These are phyloP conservation scores for Campoplex nolae DNA, from an alignment of 2,888 invertebrate species.

Conservation along the genomic window DNA sequence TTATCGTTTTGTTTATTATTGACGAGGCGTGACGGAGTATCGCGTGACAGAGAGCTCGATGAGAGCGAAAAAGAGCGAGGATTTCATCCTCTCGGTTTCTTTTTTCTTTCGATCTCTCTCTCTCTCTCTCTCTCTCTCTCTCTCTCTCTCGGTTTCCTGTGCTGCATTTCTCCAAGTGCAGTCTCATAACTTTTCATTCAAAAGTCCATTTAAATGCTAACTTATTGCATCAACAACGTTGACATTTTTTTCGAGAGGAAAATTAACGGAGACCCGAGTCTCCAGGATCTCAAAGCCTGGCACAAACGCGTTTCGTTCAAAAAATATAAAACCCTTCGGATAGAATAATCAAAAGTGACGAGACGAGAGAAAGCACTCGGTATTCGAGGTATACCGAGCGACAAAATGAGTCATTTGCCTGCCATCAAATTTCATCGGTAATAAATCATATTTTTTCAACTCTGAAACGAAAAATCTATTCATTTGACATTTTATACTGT, in stretches of 20 bases:
- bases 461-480: not conserved
- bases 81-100: constrained; percentile 22
- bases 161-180: constrained; percentile 14
- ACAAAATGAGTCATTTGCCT: not conserved
- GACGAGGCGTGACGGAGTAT: constrained; percentile 72
- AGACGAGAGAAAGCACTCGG: not conserved
- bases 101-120: constrained; percentile 3
- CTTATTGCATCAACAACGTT: constrained; percentile 52
- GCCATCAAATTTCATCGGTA: not conserved
- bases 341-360: not conserved
- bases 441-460: not conserved
- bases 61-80: constrained; percentile 41
- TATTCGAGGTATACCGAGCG: not conserved
- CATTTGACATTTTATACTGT: not conserved
- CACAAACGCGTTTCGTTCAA: constrained; percentile 48
- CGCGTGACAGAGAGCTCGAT: constrained; percentile 68
- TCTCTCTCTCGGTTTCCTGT: constrained; percentile 16
- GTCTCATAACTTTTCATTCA: constrained; percentile 42
- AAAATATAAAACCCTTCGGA: constrained; percentile 18
- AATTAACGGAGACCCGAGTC: constrained; percentile 13
- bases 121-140: not conserved
- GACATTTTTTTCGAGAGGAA: constrained; percentile 19
- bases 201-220: constrained; percentile 42
- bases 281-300: not conserved
- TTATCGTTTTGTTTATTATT: constrained; percentile 71